Evolutionary conservation across 2,113 vertebrate genomes (phyloP).

Genomic region (Anarrhichthys ocellatus): DNA sequence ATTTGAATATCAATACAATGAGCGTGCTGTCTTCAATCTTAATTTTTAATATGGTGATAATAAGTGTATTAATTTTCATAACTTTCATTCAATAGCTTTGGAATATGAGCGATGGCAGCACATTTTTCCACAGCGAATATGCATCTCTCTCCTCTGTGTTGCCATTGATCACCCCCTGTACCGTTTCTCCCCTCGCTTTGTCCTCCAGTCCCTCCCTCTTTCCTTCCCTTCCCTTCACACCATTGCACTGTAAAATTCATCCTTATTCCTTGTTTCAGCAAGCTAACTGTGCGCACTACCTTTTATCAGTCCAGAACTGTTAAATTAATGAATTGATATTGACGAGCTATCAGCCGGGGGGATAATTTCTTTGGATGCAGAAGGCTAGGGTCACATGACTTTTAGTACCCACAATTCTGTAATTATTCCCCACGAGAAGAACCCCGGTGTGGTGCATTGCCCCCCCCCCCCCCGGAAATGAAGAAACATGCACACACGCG

Average conservation of each 20-base stretch:
- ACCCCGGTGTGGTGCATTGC: slow-evolving; percentile 57
- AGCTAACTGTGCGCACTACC: slow-evolving; percentile 77
- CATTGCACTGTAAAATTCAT: slow-evolving; percentile 75
- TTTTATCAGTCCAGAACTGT: slow-evolving; percentile 86
- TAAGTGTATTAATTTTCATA: slow-evolving; percentile 82
- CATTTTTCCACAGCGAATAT: slow-evolving; percentile 63
- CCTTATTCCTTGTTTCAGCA: slow-evolving; percentile 70
- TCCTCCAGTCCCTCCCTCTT: slow-evolving; percentile 58
- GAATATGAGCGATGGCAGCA: slow-evolving; percentile 77
- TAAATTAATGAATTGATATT: slow-evolving; percentile 89
- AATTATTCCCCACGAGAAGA: slow-evolving; percentile 82
- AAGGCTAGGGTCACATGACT: slow-evolving; percentile 80
- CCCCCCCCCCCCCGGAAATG: slow-evolving; percentile 38
- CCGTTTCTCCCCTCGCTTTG: slow-evolving; percentile 61
- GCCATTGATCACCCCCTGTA: slow-evolving; percentile 70
- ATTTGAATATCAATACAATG: slow-evolving; percentile 74
- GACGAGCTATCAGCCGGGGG: slow-evolving; percentile 84
- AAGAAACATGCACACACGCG: slow-evolving; percentile 28
- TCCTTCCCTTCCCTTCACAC: slow-evolving; percentile 55
- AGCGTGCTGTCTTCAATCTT: slow-evolving; percentile 71
- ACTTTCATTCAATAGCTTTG: slow-evolving; percentile 69
- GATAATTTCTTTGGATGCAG: slow-evolving; percentile 84
- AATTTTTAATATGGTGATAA: slow-evolving; percentile 80
- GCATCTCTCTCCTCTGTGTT: slow-evolving; percentile 57
- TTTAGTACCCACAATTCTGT: slow-evolving; percentile 80